Evolutionary conservation across 2,113 vertebrate species (phyloP), one percentile per base, ranked within the genome.

Genomic region (Ariopsis seemanni): DNA sequence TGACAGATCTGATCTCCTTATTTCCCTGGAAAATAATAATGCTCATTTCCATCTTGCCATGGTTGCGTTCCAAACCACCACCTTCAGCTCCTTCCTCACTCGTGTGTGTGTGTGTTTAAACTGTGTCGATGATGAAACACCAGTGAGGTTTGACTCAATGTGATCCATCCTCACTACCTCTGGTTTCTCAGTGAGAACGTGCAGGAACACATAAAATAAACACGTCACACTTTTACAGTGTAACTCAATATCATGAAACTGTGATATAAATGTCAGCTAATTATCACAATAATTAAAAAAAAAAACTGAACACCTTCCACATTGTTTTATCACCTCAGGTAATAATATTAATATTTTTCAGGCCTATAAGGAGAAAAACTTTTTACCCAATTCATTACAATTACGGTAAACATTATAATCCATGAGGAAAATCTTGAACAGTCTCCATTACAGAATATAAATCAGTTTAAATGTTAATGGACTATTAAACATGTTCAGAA

Each of bases 11-110:
- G 25, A 57, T 79, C 52, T 79, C 77, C 77, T 79, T 14, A 79
- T 79, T 79, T 79, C 77, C 22, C 77, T 79, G 52, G 77, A 79
- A 79, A 57, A 79, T 79, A 79, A 57, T 79, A 79, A 79, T 52
- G 52, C 52, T 79, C 77, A 79, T 79, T 79, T 79, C 52, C 77
- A 79, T 79, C 77, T 57, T 5, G 14, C 25, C 77, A 79, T 55
- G 52, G 52, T 15, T 79, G 77, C 14, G 77, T 57, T 79, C 9
- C 77, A 57, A 79, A 79, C 77, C 14, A n/a, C 12, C 74, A n/a
- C 9, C 74, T 52, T 48, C 20, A 77, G 71, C 17, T 14, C 71
- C 2, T 7, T 48, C 65, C 27, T 30, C 25, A 63, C 62, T 22
- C 50, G 22, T 78, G 75, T 78, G 75, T 78, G 75, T 53, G 50